Conservation (phyloP, 2,888 invertebrate species). For the Ptychoptera albimana region DNA sequence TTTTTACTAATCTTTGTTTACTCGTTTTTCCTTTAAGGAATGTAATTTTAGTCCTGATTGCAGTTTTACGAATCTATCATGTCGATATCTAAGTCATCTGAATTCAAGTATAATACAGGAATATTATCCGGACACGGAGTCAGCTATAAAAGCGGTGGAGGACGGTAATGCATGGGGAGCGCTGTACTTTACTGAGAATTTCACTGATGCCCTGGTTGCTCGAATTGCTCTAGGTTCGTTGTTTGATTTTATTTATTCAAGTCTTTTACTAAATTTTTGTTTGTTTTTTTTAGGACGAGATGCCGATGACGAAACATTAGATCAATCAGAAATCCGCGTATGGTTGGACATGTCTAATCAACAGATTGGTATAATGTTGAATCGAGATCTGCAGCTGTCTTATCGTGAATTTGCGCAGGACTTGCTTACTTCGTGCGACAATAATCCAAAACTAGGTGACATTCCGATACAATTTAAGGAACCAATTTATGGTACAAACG, state of each 20-base stretch:
- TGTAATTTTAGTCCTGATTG: constrained; percentile 38
- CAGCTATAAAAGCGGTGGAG: constrained; percentile 56
- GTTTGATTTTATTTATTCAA: background rate
- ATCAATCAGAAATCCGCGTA: constrained; percentile 73
- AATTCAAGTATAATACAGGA: constrained; percentile 57
- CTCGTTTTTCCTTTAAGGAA: constrained; percentile 15
- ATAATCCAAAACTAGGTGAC: constrained; percentile 75
- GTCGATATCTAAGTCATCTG: constrained; percentile 62
- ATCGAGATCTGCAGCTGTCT: constrained; percentile 68
- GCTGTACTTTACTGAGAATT: constrained; percentile 76
- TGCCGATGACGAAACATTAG: constrained; percentile 72
- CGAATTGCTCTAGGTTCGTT: constrained; percentile 52
- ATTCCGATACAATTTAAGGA: constrained; percentile 78
- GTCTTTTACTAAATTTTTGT: background rate
- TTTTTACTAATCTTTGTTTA: background rate
- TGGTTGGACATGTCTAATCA: constrained; percentile 94
- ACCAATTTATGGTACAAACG: constrained; percentile 74
- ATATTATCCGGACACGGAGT: constrained; percentile 46
- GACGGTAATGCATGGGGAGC: constrained; percentile 78
- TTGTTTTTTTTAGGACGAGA: constrained; percentile 39
- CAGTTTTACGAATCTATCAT: constrained; percentile 54
- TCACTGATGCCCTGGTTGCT: constrained; percentile 71
- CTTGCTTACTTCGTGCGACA: constrained; percentile 51
- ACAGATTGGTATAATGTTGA: constrained; percentile 81
- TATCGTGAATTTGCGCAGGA: constrained; percentile 73